Evolutionary conservation across 2,888 invertebrate genomes (phyloP), one percentile per base, ranked within the genome.

Genomic region (Chalcosyrphus nemorum): DNA sequence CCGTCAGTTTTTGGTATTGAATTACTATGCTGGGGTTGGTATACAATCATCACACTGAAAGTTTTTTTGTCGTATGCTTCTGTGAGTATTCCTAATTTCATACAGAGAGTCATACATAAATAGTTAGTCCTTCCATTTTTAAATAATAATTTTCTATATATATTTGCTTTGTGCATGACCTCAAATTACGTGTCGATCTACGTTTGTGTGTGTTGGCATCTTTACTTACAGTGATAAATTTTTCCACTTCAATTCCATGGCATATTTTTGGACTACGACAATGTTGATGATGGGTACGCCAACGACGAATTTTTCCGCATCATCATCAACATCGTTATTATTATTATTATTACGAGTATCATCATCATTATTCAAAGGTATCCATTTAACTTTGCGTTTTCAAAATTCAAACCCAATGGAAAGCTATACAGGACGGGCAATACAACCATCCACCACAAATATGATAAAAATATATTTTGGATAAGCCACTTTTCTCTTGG

Each of bases 391-490:
- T 57, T 68, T 81, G 9, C 29, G 43, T 71, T 65, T 21, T 76
- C 38, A 45, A 66, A 77, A 76, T 54, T 76, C 15, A 65, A 41
- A 56, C 54, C 35, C 15, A 21, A 32, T 47, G 35, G 27, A 47
- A 32, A 19, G 35, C 27, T 43, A 41, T 17, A 5, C 21, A 32
- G 11, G 13, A 21, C 32, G 27, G 15, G 24, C 54, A 35, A 35
- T 54, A 47, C 13, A 68, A 68, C 29, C 54, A 66, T 21, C 29
- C 65, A 45, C 45, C 59, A 61, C 50, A 61, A 59, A 66, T 71
- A 66, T 45, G 61, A 71, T 71, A 66, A 66, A 74, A 50, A 63
- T 68, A 72, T 63, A 63, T 72, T 54, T 76, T 52, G 71, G 59
- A 76, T 65, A 76, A 66, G 52, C 52, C 59, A 41, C 59, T 71